Evolutionary conservation across 2,113 vertebrate genomes (phyloP).

Genomic region (Silurus meridionalis): DNA sequence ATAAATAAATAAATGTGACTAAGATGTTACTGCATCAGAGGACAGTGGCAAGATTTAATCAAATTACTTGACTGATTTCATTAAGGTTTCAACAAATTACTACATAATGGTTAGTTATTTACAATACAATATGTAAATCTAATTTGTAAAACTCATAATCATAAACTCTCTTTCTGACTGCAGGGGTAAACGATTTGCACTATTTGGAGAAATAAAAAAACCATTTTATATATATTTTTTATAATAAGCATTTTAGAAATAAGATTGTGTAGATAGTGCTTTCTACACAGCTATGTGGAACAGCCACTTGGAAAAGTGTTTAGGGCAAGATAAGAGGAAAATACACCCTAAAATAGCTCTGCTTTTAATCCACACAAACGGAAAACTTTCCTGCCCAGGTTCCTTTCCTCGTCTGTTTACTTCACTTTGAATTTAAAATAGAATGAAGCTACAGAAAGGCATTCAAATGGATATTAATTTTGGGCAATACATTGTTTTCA

Average conservation of each 20-base stretch:
- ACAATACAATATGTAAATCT: background rate
- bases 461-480: background rate
- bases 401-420: background rate
- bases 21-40: background rate
- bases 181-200: conserved; percentile 22
- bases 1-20: background rate
- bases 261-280: conserved; percentile 34
- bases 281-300: conserved; percentile 18
- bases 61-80: background rate
- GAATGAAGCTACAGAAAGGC: background rate
- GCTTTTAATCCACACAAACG: conserved; percentile 35
- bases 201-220: conserved; percentile 24
- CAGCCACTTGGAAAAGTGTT: conserved; percentile 29
- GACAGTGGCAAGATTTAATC: background rate
- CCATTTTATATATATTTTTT: background rate
- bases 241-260: conserved; percentile 24
- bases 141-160: background rate
- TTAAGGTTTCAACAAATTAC: too few species aligned
- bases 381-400: background rate
- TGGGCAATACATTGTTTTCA: background rate
- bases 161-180: conserved; percentile 33
- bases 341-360: conserved; percentile 40
- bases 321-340: conserved; percentile 27
- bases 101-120: too few species aligned
- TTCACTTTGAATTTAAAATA: conserved; percentile 11